These are phyloP conservation scores for Apostichopus parvimensis DNA, from an alignment of 35 echinoderm and acorn worm genomes.

Conservation along the genomic window DNA sequence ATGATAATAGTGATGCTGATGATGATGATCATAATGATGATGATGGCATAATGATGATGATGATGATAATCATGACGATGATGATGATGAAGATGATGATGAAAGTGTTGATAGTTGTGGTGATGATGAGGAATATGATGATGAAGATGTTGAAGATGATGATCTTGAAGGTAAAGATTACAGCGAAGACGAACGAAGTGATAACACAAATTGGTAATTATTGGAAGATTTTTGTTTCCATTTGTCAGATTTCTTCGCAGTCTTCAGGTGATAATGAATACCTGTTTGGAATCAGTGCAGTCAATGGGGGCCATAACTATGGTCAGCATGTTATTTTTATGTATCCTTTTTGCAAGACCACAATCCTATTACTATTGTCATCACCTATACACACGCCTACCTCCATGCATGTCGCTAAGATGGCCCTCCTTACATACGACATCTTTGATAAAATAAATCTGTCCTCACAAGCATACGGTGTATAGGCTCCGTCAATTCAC, in stretches of 20 bases:
- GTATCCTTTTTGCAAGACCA: slow-evolving; percentile 77
- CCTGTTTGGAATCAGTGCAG: slow-evolving; percentile 94
- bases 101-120: too few species aligned
- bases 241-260: slow-evolving; percentile 86
- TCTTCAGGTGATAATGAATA: slow-evolving; percentile 98
- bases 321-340: slow-evolving; percentile 93
- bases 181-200: too few species aligned
- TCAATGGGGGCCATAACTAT: slow-evolving; percentile 99
- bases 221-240: not conserved
- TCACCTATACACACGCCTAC: not conserved
- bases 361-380: not conserved
- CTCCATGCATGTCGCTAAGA: not conserved
- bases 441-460: too few species aligned
- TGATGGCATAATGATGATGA: not conserved
- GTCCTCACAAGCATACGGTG: too few species aligned
- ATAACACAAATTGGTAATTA: not conserved
- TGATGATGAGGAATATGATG: too few species aligned
- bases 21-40: not conserved
- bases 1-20: not conserved
- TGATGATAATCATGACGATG: too few species aligned
- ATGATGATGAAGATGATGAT: too few species aligned
- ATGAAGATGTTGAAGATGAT: too few species aligned
- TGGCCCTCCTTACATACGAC: too few species aligned
- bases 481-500: too few species aligned
- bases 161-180: too few species aligned